Evolutionary conservation across 1,140 invertebrate species (phyloP), one percentile per base, ranked within the genome.

Genomic region (Schmidtea mediterranea): DNA sequence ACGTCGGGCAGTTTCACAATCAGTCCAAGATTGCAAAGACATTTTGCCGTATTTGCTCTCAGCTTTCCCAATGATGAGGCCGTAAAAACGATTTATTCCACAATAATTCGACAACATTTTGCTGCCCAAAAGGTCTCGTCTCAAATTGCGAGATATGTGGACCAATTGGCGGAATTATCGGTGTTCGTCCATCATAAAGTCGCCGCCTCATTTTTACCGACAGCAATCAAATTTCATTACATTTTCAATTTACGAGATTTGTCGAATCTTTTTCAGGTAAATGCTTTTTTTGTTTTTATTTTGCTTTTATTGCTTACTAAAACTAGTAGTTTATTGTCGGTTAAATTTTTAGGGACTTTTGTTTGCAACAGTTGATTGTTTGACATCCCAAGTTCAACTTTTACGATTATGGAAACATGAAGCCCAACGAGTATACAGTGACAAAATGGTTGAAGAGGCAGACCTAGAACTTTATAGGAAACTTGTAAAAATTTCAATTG

Each of bases 1-100:
- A 90, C 84, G 0, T 82, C 84, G 46, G 86, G 86, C 36, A 87
- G 80, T 57, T 92, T 92, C 58, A 89, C 82, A 0, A 86, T 94
- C 49, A 87, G 90, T 69, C 80, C 83, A 0, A 72, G 86, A 52
- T 69, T 94, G 2, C 82, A 89, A 62, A 69, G 86, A 49, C 84
- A 92, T 62, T 94, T 94, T 62, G 77, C 77, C 56, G 82, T 90
- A 0, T 87, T 94, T 63, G 81, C 84, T 26, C 75, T 92, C 52
- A 84, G 78, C 60, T 89, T 89, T 62, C 84, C 84, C 0, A 78
- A 78, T 52, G 59, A 66, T 0, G 83, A 90, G 21, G 78, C 82
- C 0, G 65, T 90, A 15, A 76, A 74, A 16, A 77, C 73, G 18
- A 92, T 92, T 58, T 92, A 89, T 61, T 74, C 76, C 52, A 76